These are phyloP conservation scores for Egretta garzetta DNA, from an alignment of 2,113 vertebrate genomes.

Conservation along the genomic window DNA sequence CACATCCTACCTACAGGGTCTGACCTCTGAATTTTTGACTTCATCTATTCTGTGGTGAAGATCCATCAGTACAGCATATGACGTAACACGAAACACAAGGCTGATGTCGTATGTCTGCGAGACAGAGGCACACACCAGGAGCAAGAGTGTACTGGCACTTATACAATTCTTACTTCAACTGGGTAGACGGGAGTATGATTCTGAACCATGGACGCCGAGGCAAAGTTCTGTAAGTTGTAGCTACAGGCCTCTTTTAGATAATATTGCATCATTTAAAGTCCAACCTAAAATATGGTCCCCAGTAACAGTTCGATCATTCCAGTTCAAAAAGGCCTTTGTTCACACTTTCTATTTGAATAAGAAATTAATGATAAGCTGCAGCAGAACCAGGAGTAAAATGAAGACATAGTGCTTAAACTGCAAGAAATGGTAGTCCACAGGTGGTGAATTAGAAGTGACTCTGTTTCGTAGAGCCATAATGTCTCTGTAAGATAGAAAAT, in stretches of 20 bases:
- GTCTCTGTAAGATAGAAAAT: conserved; percentile 81
- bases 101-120: conserved; percentile 15
- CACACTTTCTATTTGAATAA: conserved; percentile 87
- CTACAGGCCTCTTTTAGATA: conserved; percentile 61
- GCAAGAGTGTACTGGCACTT: conserved; percentile 76
- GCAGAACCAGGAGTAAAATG: conserved; percentile 88
- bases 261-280: conserved; percentile 70
- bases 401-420: conserved; percentile 92
- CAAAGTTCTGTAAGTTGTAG: conserved; percentile 54
- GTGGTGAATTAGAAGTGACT: conserved; percentile 71
- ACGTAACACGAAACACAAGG: conserved; percentile 67
- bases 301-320: conserved; percentile 56
- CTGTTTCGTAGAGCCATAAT: conserved; percentile 86
- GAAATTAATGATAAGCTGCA: conserved; percentile 93
- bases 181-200: conserved; percentile 35
- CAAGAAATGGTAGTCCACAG: conserved; percentile 83
- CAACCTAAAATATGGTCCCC: conserved; percentile 71
- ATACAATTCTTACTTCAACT: conserved; percentile 65
- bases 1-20: neutral
- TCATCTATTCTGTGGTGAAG: neutral
- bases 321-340: conserved; percentile 67
- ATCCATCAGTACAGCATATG: conserved; percentile 4
- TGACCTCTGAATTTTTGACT: neutral
- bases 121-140: conserved; percentile 72
- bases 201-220: conserved; percentile 55